phyloP scores from a whole-genome alignment of 2,888 invertebrate species.

The Tinea semifulvella region DNA sequence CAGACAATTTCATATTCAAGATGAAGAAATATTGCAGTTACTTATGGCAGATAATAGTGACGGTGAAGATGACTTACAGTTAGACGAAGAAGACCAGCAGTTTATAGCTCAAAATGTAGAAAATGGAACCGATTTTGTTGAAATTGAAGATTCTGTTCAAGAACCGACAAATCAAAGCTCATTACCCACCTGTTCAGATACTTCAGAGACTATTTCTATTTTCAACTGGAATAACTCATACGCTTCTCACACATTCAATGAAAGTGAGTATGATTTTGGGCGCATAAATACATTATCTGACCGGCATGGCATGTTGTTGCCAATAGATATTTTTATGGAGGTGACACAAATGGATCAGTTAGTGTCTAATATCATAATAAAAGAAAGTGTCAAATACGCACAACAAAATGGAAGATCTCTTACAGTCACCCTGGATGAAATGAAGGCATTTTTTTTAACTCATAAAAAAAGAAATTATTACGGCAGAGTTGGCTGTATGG shows the following conservation, averaged over 20 bases:
- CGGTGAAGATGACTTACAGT: constrained; percentile 20
- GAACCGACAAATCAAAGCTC: constrained; percentile 18
- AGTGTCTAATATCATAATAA: too few relatives aligned
- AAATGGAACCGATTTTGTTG: constrained; percentile 18
- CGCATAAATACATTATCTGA: too few relatives aligned
- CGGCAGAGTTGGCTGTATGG: too few relatives aligned
- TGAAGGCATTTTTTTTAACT: too few relatives aligned
- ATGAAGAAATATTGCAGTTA: constrained; percentile 19
- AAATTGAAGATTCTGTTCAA: constrained; percentile 20
- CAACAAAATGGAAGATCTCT: too few relatives aligned
- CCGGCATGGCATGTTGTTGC: too few relatives aligned
- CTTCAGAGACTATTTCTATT: constrained; percentile 19
- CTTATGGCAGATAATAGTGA: constrained; percentile 20
- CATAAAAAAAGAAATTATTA: too few relatives aligned
- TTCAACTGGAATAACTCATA: constrained; percentile 20
- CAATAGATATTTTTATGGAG: too few relatives aligned
- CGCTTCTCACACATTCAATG: constrained; percentile 18
- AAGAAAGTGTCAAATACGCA: too few relatives aligned
- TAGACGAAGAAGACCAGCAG: constrained; percentile 21
- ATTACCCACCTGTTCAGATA: constrained; percentile 19
- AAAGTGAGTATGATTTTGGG: constrained; percentile 18
- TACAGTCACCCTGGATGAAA: too few relatives aligned
- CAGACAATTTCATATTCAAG: constrained; percentile 19
- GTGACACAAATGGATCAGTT: too few relatives aligned
- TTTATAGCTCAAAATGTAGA: constrained; percentile 19